phyloP scores from a whole-genome alignment of 2,888 invertebrate species.

The Ochropleura leucogaster region DNA sequence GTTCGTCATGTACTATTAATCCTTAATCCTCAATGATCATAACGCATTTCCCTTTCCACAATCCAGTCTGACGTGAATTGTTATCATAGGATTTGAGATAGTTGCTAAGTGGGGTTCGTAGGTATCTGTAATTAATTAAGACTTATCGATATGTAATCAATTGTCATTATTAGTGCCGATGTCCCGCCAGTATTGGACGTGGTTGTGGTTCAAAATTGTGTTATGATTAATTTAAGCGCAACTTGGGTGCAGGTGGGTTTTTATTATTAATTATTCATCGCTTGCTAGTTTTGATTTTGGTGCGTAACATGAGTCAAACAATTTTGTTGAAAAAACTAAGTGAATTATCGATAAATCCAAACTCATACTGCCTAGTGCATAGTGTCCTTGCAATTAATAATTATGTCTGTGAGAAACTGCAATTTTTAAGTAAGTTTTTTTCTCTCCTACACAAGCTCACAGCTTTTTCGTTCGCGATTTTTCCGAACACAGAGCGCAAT shows the following conservation, averaged over 20 bases:
- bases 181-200: conserved; percentile 56
- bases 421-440: not conserved
- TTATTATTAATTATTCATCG: not conserved
- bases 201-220: conserved; percentile 51
- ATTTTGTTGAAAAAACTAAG: not conserved
- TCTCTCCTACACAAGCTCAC: not conserved
- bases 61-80: conserved; percentile 45
- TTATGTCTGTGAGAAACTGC: not conserved
- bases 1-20: not conserved
- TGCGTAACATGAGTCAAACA: not conserved
- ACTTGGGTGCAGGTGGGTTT: conserved; percentile 77
- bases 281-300: not conserved
- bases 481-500: conserved; percentile 1
- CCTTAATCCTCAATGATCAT: conserved; percentile 16
- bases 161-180: conserved; percentile 47
- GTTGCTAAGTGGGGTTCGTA: conserved; percentile 55
- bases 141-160: conserved; percentile 26
- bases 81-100: conserved; percentile 47
- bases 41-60: conserved; percentile 19
- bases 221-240: conserved; percentile 76
- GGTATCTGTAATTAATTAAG: conserved; percentile 26
- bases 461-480: not conserved
- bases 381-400: not conserved
- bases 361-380: not conserved
- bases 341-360: not conserved